Base-by-base conservation (phyloP, 2,888 invertebrate species). In the Panzeria rudis region DNA sequence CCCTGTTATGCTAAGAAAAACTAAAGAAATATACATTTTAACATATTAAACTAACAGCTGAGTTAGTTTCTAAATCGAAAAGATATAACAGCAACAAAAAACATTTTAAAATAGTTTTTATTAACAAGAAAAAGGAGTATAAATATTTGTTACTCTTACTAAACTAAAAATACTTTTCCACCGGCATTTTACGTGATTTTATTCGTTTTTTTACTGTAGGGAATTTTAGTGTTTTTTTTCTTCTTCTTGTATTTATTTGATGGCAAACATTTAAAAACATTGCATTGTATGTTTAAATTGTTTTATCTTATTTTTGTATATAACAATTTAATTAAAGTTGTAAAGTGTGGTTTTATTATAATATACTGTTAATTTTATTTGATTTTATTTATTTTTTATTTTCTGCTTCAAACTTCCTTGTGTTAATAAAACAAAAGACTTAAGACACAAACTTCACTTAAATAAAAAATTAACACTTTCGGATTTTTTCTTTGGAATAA, bases 281-380 rank as follows among this genome's bases (percentile, higher is more conserved):
- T 32, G 32, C 13, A 32, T 59, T 32, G 15, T 59, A 71, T 71
- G 61, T 69, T 25, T 52, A 35, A 15, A 41, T 23, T 13, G 5
- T 64, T 66, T 50, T 68, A 35, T 38, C 20, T 54, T 69, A 3
- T 54, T 20, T 52, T 32, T 32, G 25, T 72, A n/a, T 68, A 77
- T 76, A 84, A 84, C 81, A 84, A 84, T 84, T 84, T 81, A 84
- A 84, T 81, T 84, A 84, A 84, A 84, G 73, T 72, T 84, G 66
- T 44, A 73, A 77, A 84, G 47, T 73, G 72, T 54, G 23, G 41
- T 72, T 76, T 76, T 54, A 66, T 81, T 68, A 56, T 47, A 81
- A 81, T 77, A 44, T 77, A 77, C 61, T 79, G 59, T 69, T 68
- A 62, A 52, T 47, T 80, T 59, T 75, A 50, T 59, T 15, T 68